phyloP scores from a whole-genome alignment of 2,113 vertebrate species.

The Gymnocephalus cernua region DNA sequence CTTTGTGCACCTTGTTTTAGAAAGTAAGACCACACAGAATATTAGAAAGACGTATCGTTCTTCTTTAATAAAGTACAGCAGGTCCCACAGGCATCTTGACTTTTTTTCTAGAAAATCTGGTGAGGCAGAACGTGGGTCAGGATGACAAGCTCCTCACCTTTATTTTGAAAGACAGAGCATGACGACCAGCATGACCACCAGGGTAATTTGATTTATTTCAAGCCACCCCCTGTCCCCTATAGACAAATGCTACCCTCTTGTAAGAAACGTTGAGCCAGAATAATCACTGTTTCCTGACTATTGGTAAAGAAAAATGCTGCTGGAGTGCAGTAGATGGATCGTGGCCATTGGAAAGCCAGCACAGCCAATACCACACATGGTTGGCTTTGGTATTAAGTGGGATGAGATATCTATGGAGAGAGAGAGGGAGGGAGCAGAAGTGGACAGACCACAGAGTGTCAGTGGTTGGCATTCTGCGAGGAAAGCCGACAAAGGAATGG shows the following conservation, averaged over 20 bases:
- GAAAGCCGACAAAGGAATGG: slow-evolving; percentile 31
- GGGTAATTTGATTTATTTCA: slow-evolving; percentile 52
- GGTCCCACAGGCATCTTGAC: background rate
- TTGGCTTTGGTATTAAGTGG: slow-evolving; percentile 71
- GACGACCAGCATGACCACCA: slow-evolving; percentile 27
- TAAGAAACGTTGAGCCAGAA: slow-evolving; percentile 32
- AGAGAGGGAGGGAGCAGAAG: slow-evolving; percentile 23
- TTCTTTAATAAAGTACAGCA: background rate
- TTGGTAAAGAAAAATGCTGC: slow-evolving; percentile 47
- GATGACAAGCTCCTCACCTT: slow-evolving; percentile 18
- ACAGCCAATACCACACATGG: slow-evolving; percentile 77
- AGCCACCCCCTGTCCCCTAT: slow-evolving; percentile 24
- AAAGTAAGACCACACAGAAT: background rate
- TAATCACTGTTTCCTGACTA: slow-evolving; percentile 47
- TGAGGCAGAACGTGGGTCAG: background rate
- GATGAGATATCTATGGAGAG: slow-evolving; percentile 62
- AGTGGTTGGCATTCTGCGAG: slow-evolving; percentile 14
- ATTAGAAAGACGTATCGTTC: background rate
- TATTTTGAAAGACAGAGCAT: slow-evolving; percentile 20
- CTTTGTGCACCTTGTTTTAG: background rate
- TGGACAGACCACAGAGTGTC: slow-evolving; percentile 35
- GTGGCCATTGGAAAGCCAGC: slow-evolving; percentile 54
- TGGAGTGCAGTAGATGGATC: slow-evolving; percentile 56
- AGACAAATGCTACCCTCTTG: slow-evolving; percentile 35
- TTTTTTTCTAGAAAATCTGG: background rate